phyloP scores from a whole-genome alignment of 2,113 vertebrate genomes.

The Tretioscincus oriximinensis region DNA sequence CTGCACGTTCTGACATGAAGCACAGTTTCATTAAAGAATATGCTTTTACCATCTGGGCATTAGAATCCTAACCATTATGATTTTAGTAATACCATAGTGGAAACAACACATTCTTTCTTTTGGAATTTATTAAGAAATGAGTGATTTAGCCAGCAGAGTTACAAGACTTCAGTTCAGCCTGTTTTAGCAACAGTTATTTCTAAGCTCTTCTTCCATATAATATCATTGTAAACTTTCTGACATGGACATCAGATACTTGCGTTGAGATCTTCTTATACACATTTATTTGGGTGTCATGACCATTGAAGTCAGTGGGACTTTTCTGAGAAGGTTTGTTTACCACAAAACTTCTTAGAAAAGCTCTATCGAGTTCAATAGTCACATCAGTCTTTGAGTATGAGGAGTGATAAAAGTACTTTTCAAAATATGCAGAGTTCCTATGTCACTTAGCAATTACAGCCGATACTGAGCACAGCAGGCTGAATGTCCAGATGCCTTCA shows the following conservation, averaged over 20 bases:
- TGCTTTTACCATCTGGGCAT: not conserved
- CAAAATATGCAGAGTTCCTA: no score
- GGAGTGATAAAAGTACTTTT: no score
- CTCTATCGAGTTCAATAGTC: no score
- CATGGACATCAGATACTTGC: not conserved
- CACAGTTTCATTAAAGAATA: not conserved
- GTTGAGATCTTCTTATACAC: not conserved
- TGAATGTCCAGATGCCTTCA: no score
- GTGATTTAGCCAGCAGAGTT: not conserved
- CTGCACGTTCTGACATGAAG: constrained; percentile 51
- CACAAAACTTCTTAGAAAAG: no score
- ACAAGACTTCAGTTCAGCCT: not conserved
- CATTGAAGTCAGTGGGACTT: not conserved
- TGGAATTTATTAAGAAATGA: not conserved
- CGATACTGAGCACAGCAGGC: no score
- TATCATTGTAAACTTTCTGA: not conserved
- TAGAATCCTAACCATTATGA: not conserved
- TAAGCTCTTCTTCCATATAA: not conserved
- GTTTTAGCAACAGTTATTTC: not conserved
- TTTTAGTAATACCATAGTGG: not conserved
- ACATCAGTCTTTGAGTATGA: no score
- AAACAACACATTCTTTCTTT: constrained; percentile 1
- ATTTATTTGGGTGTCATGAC: not conserved
- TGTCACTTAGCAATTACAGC: no score
- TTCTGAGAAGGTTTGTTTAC: not conserved